Percentiles rank a stretch among this genome's conserved stretches.
phyloP scores from a whole-genome alignment of 2,797 vertebrate species.

The Thunnus albacares region DNA sequence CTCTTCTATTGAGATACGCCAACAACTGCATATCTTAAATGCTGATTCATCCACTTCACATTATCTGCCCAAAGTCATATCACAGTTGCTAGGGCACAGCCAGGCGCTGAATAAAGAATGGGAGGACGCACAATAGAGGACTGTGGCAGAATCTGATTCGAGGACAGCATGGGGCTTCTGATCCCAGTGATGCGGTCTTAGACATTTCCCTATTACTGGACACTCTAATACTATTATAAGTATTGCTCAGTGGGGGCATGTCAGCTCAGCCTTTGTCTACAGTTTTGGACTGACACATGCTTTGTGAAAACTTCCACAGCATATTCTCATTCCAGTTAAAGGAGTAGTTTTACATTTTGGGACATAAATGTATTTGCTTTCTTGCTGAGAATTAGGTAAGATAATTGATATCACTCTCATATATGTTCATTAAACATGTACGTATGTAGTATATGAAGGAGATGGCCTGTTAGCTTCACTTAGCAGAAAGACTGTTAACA shows the following conservation, averaged over 20 bases:
- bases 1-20: neutral
- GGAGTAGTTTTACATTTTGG: neutral
- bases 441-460: too few relatives aligned
- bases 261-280: conserved; percentile 9
- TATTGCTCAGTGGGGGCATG: neutral
- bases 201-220: conserved; percentile 5
- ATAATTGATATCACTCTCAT: too few relatives aligned
- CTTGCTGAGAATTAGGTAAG: too few relatives aligned
- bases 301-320: neutral
- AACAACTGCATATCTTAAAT: neutral
- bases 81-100: neutral
- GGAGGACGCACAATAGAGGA: conserved; percentile 7
- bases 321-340: neutral
- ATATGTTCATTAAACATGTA: too few relatives aligned
- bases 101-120: conserved; percentile 4
- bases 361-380: too few relatives aligned
- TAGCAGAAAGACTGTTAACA: too few relatives aligned
- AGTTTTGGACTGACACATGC: neutral
- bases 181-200: conserved; percentile 9
- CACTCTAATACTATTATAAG: conserved; percentile 7
- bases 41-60: conserved; percentile 16
- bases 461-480: too few relatives aligned
- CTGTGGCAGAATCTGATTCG: conserved; percentile 1
- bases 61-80: conserved; percentile 5
- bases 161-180: conserved; percentile 21